Conservation (phyloP, 2,888 invertebrate species). For the Lasioglossum zephyrum region DNA sequence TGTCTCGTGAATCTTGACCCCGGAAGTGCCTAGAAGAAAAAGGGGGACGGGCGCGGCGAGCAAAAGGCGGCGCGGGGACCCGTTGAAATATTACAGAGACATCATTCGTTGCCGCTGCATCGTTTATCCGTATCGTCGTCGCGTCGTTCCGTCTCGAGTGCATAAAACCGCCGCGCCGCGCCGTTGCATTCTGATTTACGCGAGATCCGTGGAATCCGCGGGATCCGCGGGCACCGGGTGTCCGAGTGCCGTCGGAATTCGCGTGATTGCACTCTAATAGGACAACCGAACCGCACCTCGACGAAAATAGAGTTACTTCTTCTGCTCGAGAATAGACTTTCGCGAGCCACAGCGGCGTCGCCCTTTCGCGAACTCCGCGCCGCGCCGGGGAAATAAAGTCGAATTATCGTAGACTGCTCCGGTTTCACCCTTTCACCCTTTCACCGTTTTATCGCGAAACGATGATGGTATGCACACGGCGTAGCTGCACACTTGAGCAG, state of each 20-base stretch:
- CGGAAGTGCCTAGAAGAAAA: constrained; percentile 61
- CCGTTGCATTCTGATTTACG: constrained; percentile 61
- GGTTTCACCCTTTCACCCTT: constrained; percentile 59
- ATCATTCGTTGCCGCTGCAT: constrained; percentile 72
- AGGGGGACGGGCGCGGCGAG: constrained; percentile 14
- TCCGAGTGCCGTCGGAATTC: constrained; percentile 27
- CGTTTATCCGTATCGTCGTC: constrained; percentile 70
- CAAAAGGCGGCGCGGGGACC: constrained; percentile 38
- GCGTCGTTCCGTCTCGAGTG: constrained; percentile 45
- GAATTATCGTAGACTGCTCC: constrained; percentile 73
- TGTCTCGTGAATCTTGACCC: constrained; percentile 73
- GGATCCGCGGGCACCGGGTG: constrained; percentile 7
- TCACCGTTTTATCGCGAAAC: not conserved
- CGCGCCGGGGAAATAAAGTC: constrained; percentile 51
- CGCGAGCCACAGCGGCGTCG: constrained; percentile 32
- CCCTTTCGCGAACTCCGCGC: constrained; percentile 47
- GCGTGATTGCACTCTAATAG: constrained; percentile 73
- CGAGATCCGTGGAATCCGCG: not conserved
- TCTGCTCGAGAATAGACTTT: constrained; percentile 26
- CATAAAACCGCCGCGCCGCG: constrained; percentile 62
- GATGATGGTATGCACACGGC: not conserved
- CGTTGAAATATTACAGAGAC: constrained; percentile 76
- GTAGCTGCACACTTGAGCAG: not conserved
- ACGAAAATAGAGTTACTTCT: constrained; percentile 42
- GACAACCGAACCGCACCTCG: constrained; percentile 39